Evolutionary conservation across 2,797 vertebrate genomes (phyloP).

Genomic region (Dendrocincla tyrannina): DNA sequence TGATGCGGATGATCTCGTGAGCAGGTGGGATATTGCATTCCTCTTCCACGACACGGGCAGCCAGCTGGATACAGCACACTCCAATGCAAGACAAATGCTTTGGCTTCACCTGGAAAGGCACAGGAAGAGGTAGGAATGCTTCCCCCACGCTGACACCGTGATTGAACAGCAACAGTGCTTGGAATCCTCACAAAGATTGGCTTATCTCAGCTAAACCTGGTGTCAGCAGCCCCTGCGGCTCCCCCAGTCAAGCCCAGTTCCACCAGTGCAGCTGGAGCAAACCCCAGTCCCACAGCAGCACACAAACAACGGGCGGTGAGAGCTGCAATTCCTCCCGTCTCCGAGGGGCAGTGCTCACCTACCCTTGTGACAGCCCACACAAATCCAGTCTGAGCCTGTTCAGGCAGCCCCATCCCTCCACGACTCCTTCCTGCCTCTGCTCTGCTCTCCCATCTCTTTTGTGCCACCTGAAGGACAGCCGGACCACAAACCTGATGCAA

Average conservation of each 20-base stretch:
- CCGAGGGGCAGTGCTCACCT: background rate
- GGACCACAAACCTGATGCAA: background rate
- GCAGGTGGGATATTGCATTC: conserved; percentile 86
- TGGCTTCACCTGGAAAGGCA: conserved; percentile 83
- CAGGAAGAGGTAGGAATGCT: rapidly evolving
- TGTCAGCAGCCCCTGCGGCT: too few species aligned
- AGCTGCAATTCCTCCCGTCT: background rate
- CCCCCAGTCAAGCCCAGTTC: background rate
- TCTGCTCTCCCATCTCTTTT: background rate
- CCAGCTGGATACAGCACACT: conserved; percentile 92
- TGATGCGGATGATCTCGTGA: conserved; percentile 93
- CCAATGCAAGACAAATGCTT: conserved; percentile 97
- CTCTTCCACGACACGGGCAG: conserved; percentile 87
- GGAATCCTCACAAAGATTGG: background rate
- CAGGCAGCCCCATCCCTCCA: background rate
- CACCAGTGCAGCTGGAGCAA: background rate
- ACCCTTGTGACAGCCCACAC: background rate
- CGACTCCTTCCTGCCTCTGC: background rate
- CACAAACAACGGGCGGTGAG: rapidly evolving
- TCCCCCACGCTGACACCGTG: rapidly evolving
- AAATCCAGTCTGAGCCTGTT: conserved; percentile 25
- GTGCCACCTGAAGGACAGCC: background rate
- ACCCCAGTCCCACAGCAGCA: background rate
- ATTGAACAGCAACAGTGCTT: background rate
- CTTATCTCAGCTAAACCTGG: background rate